phyloP scores from a whole-genome alignment of 1,140 invertebrate species.

The Hyles vespertilio region DNA sequence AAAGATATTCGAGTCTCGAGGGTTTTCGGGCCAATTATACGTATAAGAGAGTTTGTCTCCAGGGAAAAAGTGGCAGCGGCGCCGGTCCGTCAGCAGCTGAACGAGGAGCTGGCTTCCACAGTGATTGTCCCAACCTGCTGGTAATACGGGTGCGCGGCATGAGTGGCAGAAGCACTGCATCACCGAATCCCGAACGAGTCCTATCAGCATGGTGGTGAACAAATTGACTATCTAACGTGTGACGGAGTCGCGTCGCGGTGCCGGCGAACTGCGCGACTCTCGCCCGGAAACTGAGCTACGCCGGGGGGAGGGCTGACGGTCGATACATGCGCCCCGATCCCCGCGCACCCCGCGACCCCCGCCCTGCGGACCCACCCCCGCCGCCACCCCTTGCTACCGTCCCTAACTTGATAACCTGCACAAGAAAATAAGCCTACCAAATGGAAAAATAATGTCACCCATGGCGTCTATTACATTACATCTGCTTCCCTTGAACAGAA shows the following conservation, averaged over 20 bases:
- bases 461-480: conserved; percentile 40
- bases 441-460: conserved; percentile 69
- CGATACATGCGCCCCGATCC: conserved; percentile 57
- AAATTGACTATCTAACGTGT: conserved; percentile 68
- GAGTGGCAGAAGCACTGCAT: conserved; percentile 93
- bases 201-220: conserved; percentile 84
- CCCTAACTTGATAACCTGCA: conserved; percentile 70
- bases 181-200: conserved; percentile 89
- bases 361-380: conserved; percentile 56
- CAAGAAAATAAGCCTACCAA: conserved; percentile 72
- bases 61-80: conserved; percentile 31
- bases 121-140: conserved; percentile 77
- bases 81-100: conserved; percentile 23
- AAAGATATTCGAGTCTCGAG: neutral
- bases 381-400: conserved; percentile 49
- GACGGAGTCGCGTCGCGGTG: conserved; percentile 64
- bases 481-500: conserved; percentile 16
- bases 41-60: conserved; percentile 36
- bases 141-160: conserved; percentile 86
- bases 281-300: conserved; percentile 68
- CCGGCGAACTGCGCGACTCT: conserved; percentile 69
- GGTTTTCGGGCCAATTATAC: conserved; percentile 16
- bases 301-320: conserved; percentile 58
- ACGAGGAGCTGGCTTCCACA: conserved; percentile 7
- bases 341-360: conserved; percentile 45